Conservation (phyloP, 2,113 vertebrate species). For the Neomonachus schauinslandi region DNA sequence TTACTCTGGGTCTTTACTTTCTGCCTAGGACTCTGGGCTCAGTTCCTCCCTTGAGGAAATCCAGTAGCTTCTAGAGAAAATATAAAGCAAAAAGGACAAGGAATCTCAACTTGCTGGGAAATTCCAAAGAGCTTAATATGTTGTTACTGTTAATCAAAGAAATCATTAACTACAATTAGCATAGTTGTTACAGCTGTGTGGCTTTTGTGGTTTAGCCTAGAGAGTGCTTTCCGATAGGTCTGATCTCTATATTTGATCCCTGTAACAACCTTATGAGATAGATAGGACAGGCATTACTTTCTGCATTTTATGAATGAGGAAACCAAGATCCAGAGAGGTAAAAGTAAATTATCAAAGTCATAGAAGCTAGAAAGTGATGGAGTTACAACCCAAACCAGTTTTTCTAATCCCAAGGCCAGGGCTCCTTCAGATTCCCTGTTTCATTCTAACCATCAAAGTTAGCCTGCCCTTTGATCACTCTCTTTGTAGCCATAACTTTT, state of each 20-base stretch:
- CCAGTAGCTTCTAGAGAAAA: slow-evolving; percentile 4
- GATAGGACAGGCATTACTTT: not conserved
- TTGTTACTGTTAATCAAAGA: slow-evolving; percentile 4
- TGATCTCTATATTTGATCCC: slow-evolving; percentile 6
- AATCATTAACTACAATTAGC: not conserved
- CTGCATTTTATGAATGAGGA: slow-evolving; percentile 33
- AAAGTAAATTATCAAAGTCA: slow-evolving; percentile 49
- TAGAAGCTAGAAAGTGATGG: slow-evolving; percentile 1
- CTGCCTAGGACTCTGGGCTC: not conserved
- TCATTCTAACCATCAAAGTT: slow-evolving; percentile 42
- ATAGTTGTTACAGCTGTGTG: not conserved
- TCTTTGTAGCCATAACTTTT: slow-evolving; percentile 48
- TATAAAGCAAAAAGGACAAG: slow-evolving; percentile 32
- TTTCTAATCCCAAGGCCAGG: slow-evolving; percentile 35
- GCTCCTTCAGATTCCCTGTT: not conserved
- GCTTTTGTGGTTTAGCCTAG: not conserved
- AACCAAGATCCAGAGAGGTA: slow-evolving; percentile 27
- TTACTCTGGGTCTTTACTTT: slow-evolving; percentile 33
- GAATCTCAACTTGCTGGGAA: slow-evolving; percentile 12
- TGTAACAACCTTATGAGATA: not conserved
- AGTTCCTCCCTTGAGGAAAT: slow-evolving; percentile 12
- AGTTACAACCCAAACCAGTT: not conserved
- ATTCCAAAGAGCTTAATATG: slow-evolving; percentile 14
- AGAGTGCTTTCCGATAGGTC: not conserved
- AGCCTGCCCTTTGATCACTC: slow-evolving; percentile 49